Conservation (phyloP, 2,888 invertebrate species). For the Flexamia atlantica region DNA sequence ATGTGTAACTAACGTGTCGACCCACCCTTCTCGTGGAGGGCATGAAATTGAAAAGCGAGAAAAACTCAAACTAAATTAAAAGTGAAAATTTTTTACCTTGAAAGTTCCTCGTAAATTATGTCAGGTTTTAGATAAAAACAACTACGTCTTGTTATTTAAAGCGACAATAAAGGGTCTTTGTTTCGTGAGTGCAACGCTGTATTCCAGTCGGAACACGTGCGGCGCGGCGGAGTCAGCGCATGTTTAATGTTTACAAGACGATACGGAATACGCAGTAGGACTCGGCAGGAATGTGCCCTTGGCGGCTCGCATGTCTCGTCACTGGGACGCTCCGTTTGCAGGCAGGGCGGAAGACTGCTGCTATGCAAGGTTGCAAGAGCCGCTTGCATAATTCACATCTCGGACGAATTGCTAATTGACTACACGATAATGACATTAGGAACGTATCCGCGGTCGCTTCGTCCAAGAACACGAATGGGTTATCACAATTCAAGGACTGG, state of each 20-base stretch:
- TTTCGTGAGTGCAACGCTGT: no score
- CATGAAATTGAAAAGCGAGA: no score
- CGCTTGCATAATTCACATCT: slow-evolving; percentile 25
- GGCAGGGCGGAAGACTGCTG: slow-evolving; percentile 10
- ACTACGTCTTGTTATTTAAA: no score
- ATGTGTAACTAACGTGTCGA: no score
- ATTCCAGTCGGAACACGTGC: background rate
- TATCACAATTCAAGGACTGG: background rate
- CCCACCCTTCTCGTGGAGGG: no score
- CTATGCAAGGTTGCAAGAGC: background rate
- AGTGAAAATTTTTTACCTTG: no score
- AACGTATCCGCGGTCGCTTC: background rate
- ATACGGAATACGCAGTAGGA: slow-evolving; percentile 12
- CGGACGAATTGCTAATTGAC: background rate
- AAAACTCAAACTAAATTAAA: no score
- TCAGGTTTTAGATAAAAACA: no score
- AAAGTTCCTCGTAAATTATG: no score
- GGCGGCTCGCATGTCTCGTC: background rate
- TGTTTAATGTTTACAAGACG: slow-evolving; percentile 23
- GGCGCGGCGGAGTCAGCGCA: slow-evolving; percentile 1
- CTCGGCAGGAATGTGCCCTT: slow-evolving; percentile 21
- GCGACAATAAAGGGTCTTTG: no score
- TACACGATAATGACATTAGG: background rate
- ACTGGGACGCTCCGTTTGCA: background rate
- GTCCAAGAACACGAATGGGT: background rate